Evolutionary conservation across 2,888 invertebrate species (phyloP).

Genomic region (Drosophila recens): DNA sequence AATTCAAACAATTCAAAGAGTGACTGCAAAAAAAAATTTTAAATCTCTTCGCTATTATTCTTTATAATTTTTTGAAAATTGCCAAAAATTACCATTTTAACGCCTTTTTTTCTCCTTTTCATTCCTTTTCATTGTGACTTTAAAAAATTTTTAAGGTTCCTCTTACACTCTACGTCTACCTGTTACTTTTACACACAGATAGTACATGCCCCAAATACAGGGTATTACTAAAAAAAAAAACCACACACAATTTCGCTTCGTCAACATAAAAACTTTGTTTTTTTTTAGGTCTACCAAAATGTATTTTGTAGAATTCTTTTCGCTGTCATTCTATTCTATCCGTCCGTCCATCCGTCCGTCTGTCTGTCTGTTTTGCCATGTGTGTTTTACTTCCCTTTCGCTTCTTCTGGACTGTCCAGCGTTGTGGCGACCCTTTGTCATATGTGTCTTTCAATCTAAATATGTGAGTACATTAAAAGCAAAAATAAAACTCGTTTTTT

Average conservation of each 20-base stretch:
- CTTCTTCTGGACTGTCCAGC: constrained; percentile 1
- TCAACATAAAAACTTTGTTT: constrained; percentile 12
- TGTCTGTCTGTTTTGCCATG: constrained; percentile 32
- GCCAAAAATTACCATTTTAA: too few species aligned
- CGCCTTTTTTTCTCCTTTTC: too few species aligned
- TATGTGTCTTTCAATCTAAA: constrained; percentile 22
- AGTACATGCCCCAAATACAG: not conserved
- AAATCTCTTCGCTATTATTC: too few species aligned
- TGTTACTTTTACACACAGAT: too few species aligned
- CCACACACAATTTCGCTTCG: constrained; percentile 13
- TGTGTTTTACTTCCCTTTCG: constrained; percentile 43
- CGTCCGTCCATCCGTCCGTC: not conserved
- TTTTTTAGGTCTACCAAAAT: constrained; percentile 14
- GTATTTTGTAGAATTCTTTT: constrained; percentile 9
- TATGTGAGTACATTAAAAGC: not conserved
- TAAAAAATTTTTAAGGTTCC: too few species aligned
- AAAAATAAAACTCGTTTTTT: constrained; percentile 40
- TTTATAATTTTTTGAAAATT: too few species aligned
- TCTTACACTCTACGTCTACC: not conserved
- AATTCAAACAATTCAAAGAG: too few species aligned
- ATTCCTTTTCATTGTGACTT: too few species aligned
- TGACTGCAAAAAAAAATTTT: too few species aligned
- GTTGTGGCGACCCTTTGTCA: constrained; percentile 28
- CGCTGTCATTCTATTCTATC: constrained; percentile 13
- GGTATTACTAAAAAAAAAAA: not conserved